Base-by-base conservation (phyloP, 2,888 invertebrate species). In the Salpingus planirostris region DNA sequence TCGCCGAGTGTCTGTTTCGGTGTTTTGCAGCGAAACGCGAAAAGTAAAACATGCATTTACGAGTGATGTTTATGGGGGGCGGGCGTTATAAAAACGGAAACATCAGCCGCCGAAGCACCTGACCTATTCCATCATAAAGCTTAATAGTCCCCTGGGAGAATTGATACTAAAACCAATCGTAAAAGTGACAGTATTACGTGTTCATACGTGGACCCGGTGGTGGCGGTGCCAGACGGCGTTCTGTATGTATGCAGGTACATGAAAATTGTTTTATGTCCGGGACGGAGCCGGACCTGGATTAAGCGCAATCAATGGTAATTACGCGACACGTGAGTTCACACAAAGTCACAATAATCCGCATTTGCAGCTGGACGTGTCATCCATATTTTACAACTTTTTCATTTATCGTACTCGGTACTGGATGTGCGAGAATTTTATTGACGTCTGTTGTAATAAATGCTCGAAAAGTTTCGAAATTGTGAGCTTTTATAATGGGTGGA, bases 111-210 rank as follows among this genome's bases (percentile, higher is more conserved):
- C 41, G 38, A 46, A 52, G 42, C 51, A 53, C 52, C 55, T 55
- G 56, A 56, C 55, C 57, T 52, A 54, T 50, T 54, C 51, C 50
- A 50, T 54, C 55, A 55, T 58, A 55, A 57, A 55, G 47, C 52
- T 54, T 55, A 56, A 59, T 56, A 54, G 57, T 51, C 55, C 46
- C 54, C 21, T 23, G 50, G 50, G 55, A 46, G 52, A 58, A 59
- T 57, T 57, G 59, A 56, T 54, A 57, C 46, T 59, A 57, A 56
- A 59, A 55, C 53, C 50, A 52, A 54, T 54, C 54, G 49, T 57
- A 57, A 55, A 57, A 49, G 48, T 46, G 46, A 44, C 48, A 45
- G 46, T 51, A 54, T 49, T 48, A 46, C 45, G 40, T 47, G 46
- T 50, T 47, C 28, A 34, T 33, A 33, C 27, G 13, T n/a, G n/a